Conservation (phyloP, 2,113 vertebrate genomes). For the Ceratotherium simum region DNA sequence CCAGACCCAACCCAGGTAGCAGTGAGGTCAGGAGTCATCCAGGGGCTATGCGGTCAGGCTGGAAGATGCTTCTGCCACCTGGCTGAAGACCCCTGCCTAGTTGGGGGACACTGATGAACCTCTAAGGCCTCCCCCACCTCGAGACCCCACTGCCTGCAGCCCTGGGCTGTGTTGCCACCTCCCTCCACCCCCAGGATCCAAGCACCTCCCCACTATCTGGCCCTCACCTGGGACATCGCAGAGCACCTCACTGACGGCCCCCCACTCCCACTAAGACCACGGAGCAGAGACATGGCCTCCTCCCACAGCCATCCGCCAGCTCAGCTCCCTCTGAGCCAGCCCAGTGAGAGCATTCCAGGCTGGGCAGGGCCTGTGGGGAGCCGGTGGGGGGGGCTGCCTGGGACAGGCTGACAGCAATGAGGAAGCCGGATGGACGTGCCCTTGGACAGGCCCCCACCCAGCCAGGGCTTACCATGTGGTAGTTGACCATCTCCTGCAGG, state of each 20-base stretch:
- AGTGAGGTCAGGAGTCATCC: neutral
- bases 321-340: neutral
- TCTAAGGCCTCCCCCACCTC: neutral
- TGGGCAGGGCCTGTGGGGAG: neutral
- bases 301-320: neutral
- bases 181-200: neutral
- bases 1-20: neutral
- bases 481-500: conserved; percentile 98
- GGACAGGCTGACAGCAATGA: no score
- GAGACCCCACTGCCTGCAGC: neutral
- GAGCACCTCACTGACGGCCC: neutral
- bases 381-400: fast-evolving
- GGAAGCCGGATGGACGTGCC: neutral
- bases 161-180: neutral
- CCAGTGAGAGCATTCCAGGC: neutral
- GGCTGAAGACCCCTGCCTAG: neutral
- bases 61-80: neutral
- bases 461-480: conserved; percentile 94
- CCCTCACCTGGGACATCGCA: neutral
- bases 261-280: neutral
- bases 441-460: neutral
- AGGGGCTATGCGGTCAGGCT: neutral
- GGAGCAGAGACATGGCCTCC: neutral
- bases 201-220: neutral
- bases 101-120: no score